These are phyloP conservation scores for Falco concolor DNA, from an alignment of 2,797 vertebrate species.

Conservation along the genomic window DNA sequence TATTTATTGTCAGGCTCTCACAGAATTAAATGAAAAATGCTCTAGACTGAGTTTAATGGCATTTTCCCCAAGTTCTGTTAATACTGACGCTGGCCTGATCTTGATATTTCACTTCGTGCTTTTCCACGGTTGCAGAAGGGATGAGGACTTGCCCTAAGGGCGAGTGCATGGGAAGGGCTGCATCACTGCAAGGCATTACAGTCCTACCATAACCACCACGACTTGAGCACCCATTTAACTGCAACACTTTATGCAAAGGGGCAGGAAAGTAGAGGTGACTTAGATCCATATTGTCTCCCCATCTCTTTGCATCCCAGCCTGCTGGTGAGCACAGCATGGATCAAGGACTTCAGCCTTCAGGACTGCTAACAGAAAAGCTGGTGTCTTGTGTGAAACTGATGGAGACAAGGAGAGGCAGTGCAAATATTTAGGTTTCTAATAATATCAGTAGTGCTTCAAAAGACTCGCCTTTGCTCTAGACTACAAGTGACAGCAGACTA, in stretches of 20 bases:
- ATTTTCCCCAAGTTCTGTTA: not conserved
- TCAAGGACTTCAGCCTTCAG: not conserved
- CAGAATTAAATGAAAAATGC: not conserved
- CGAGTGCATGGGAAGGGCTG: not conserved
- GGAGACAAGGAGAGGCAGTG: not conserved
- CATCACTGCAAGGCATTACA: not conserved
- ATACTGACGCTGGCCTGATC: not conserved
- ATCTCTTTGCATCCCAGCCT: not conserved
- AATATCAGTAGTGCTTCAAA: not conserved
- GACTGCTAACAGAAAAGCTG: not conserved
- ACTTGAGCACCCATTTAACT: not conserved
- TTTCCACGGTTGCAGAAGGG: not conserved
- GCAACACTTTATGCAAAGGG: not conserved
- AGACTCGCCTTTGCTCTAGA: not conserved
- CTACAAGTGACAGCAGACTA: not conserved
- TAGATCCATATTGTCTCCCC: not conserved
- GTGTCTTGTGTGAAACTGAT: not conserved
- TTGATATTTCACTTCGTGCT: not conserved
- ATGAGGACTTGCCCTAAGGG: not conserved
- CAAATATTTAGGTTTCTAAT: constrained; percentile 48
- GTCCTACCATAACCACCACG: not conserved
- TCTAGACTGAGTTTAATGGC: not conserved
- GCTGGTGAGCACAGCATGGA: not conserved
- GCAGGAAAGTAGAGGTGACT: not conserved
- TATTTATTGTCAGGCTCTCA: not conserved